Conservation (phyloP, 92 coral and sea anemone species). For the Actinostola sp. region DNA sequence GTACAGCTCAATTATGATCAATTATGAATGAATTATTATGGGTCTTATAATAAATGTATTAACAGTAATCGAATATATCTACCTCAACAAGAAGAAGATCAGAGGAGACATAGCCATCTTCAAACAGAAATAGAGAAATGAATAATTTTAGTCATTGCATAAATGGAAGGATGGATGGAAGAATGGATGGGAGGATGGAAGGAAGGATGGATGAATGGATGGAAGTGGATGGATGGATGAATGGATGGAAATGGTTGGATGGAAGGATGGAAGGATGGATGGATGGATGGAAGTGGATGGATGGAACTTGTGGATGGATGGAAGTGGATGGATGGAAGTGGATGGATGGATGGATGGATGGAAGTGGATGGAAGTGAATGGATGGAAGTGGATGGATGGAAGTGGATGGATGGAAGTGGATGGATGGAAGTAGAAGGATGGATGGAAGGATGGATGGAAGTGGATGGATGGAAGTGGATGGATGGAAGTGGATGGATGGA, state of each 20-base stretch:
- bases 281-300: background rate
- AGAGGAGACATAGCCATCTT: constrained; percentile 48
- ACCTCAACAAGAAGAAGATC: constrained; percentile 34
- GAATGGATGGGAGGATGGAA: background rate
- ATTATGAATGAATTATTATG: background rate
- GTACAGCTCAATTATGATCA: too few species aligned
- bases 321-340: background rate
- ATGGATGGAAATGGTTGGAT: background rate
- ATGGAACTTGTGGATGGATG: background rate
- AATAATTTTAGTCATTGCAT: background rate
- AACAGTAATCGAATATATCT: background rate
- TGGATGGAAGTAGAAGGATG: background rate
- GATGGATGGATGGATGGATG: background rate
- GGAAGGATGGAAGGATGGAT: background rate
- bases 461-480: background rate
- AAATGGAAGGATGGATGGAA: background rate
- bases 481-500: background rate
- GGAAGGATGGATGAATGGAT: background rate
- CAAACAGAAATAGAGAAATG: background rate
- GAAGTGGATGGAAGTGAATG: background rate
- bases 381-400: too few species aligned
- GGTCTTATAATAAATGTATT: background rate
- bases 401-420: background rate
- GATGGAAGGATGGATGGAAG: background rate
- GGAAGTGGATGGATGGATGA: background rate